Conservation (phyloP, 2,113 vertebrate species). For the Mus musculus region DNA sequence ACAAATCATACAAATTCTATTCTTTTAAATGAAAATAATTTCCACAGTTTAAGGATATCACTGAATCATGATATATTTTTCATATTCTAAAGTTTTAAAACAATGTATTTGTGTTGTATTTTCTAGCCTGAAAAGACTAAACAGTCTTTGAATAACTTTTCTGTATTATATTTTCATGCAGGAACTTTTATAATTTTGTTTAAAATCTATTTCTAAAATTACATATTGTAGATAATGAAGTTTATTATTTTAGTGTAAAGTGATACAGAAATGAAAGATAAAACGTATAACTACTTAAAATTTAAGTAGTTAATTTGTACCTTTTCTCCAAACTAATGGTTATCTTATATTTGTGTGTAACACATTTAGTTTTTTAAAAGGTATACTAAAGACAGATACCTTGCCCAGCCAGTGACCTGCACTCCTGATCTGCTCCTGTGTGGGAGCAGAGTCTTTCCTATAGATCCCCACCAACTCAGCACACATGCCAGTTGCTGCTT, state of each 20-base stretch:
- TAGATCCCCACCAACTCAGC: too few relatives aligned
- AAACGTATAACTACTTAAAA: not conserved
- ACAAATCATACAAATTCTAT: slow-evolving; percentile 53
- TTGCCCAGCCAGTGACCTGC: too few relatives aligned
- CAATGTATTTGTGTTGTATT: not conserved
- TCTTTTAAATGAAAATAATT: slow-evolving; percentile 48
- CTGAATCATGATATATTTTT: slow-evolving; percentile 56
- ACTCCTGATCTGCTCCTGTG: too few relatives aligned
- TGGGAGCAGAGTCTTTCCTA: too few relatives aligned
- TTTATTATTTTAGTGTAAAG: not conserved
- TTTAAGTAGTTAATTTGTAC: not conserved
- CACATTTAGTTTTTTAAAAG: not conserved
- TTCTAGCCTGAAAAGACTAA: not conserved
- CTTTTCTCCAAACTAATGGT: not conserved
- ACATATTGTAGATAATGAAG: not conserved
- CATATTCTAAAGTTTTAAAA: not conserved
- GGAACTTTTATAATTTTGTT: not conserved
- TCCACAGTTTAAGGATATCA: slow-evolving; percentile 50
- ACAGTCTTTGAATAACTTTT: not conserved
- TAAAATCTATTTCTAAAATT: not conserved
- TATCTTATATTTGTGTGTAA: too few relatives aligned
- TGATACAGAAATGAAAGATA: not conserved
- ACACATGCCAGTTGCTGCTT: too few relatives aligned
- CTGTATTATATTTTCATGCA: not conserved
- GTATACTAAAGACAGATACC: too few relatives aligned